Percentiles rank a stretch among this genome's conserved stretches.
Evolutionary conservation across 1,140 invertebrate species (phyloP).

Genomic region (Formica exsecta): DNA sequence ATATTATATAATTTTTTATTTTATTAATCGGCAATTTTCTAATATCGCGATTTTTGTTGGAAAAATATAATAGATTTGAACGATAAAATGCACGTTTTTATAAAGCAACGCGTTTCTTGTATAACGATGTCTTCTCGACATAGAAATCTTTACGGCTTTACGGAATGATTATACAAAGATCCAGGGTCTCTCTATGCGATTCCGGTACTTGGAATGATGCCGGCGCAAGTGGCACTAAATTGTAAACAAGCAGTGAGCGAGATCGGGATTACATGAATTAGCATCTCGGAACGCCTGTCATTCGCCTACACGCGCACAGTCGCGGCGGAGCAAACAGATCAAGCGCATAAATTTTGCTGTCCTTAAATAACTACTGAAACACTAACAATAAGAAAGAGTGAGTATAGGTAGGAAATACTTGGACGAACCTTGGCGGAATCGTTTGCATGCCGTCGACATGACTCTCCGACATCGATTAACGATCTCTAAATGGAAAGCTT

Average conservation of each 20-base stretch:
- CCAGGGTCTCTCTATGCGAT: background rate
- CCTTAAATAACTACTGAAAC: background rate
- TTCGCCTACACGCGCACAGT: background rate
- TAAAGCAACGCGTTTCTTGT: no score
- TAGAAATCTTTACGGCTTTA: background rate
- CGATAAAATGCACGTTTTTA: no score
- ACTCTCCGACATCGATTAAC: background rate
- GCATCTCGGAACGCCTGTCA: constrained; percentile 2
- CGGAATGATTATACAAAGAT: background rate
- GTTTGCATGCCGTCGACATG: background rate
- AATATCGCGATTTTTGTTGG: no score
- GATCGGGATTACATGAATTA: constrained; percentile 38
- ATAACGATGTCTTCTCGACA: background rate
- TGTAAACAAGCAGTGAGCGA: constrained; percentile 33
- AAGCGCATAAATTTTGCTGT: background rate
- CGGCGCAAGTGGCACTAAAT: background rate
- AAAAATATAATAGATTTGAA: no score
- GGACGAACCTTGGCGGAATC: background rate
- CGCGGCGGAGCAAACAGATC: background rate
- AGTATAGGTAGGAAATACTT: background rate
- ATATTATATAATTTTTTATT: no score
- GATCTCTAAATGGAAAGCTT: background rate
- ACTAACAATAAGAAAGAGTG: background rate
- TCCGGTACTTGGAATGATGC: background rate
- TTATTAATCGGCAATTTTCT: no score